These are phyloP conservation scores for Pogona vitticeps DNA, from an alignment of 2,113 vertebrate genomes.

Conservation along the genomic window DNA sequence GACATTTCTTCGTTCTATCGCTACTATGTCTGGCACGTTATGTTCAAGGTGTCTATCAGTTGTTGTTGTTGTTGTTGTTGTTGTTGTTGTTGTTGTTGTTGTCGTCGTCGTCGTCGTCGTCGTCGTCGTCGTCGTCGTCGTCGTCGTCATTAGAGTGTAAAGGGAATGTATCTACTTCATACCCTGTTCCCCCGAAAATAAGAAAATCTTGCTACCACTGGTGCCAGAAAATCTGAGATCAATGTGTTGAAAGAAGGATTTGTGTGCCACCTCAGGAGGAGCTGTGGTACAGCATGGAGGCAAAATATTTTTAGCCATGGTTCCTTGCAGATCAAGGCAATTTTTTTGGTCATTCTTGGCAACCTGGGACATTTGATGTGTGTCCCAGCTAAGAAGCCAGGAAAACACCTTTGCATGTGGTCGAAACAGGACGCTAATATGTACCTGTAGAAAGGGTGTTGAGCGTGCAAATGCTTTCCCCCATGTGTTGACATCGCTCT, in stretches of 20 bases:
- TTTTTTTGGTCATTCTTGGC: background rate
- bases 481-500: constrained; percentile 1
- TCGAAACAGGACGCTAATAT: background rate
- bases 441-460: background rate
- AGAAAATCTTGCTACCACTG: too few relatives aligned
- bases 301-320: background rate
- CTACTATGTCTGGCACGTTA: too few relatives aligned
- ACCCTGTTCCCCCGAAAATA: too few relatives aligned
- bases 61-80: too few relatives aligned
- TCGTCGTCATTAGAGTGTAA: too few relatives aligned
- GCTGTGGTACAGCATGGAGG: background rate
- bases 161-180: too few relatives aligned
- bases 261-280: background rate
- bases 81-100: too few relatives aligned
- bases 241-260: background rate
- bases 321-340: background rate
- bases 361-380: background rate
- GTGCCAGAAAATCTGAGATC: too few relatives aligned
- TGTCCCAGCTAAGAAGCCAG: background rate
- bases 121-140: too few relatives aligned
- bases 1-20: too few relatives aligned
- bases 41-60: too few relatives aligned
- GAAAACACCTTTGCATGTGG: rapidly evolving
- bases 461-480: background rate
- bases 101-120: too few relatives aligned